Evolutionary conservation across 2,797 vertebrate species (phyloP).

Genomic region (Hirundo rustica): DNA sequence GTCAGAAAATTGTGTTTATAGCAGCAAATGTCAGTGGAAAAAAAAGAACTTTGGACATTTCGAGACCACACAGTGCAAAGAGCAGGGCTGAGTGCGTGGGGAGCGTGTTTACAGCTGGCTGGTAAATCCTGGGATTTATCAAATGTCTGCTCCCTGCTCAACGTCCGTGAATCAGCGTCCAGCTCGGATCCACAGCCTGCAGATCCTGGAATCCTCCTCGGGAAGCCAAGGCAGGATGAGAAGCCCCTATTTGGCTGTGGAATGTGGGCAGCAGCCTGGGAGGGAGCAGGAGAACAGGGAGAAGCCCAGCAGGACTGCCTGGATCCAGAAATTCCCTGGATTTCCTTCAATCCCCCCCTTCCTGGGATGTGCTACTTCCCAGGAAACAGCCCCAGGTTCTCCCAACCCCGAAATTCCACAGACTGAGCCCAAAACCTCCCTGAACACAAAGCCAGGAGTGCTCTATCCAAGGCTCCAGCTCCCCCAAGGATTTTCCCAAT

Average conservation of each 20-base stretch:
- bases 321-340: rapidly evolving
- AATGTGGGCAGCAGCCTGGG: not conserved
- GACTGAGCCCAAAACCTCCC: not conserved
- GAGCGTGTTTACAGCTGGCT: not conserved
- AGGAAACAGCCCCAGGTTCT: not conserved
- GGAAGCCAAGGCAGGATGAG: not conserved
- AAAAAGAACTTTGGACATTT: not conserved
- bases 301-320: not conserved
- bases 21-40: too few relatives aligned
- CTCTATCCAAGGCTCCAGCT: not conserved
- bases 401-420: not conserved
- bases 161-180: not conserved
- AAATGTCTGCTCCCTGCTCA: not conserved
- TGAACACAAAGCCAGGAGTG: rapidly evolving
- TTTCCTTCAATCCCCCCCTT: not conserved
- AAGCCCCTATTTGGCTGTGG: conserved; percentile 9
- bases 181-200: not conserved
- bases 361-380: not conserved
- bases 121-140: not conserved
- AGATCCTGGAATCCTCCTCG: not conserved
- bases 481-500: rapidly evolving
- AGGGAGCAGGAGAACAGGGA: not conserved
- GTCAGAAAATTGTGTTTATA: not conserved
- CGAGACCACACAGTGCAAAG: rapidly evolving
- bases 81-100: not conserved